Conservation (phyloP, 2,797 vertebrate genomes). For the Vespertilio murinus region DNA sequence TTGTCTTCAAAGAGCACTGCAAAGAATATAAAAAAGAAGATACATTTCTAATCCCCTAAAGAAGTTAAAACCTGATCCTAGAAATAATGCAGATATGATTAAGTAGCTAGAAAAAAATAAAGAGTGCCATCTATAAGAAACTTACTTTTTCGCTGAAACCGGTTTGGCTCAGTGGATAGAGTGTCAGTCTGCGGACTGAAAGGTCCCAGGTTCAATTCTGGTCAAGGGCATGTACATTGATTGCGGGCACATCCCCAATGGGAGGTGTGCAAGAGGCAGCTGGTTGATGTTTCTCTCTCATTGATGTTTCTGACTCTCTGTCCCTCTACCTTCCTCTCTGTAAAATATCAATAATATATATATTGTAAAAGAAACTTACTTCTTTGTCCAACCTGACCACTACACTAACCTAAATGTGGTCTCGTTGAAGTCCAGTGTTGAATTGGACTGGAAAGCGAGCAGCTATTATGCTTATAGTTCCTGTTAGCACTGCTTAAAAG, state of each 20-base stretch:
- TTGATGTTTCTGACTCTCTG: too few species aligned
- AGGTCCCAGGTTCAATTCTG: too few species aligned
- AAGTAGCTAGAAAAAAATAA: background rate
- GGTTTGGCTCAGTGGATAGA: too few species aligned
- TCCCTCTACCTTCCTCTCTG: too few species aligned
- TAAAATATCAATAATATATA: too few species aligned
- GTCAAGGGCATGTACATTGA: too few species aligned
- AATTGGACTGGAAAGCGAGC: background rate
- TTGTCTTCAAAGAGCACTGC: background rate
- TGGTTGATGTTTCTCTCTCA: too few species aligned
- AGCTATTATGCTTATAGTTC: background rate
- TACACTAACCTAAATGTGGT: background rate
- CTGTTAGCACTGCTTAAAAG: background rate
- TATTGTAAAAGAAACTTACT: background rate
- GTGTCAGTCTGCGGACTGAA: too few species aligned
- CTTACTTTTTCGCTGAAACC: background rate
- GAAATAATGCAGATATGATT: background rate
- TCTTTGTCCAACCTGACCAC: background rate
- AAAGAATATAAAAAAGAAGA: background rate
- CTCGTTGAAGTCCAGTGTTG: background rate
- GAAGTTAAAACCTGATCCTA: background rate
- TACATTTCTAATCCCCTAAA: background rate
- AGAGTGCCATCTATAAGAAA: background rate
- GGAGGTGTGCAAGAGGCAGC: too few species aligned
- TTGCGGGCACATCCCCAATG: too few species aligned